Conservation (phyloP, 2,797 vertebrate genomes). For the Tympanoctomys barrerae region DNA sequence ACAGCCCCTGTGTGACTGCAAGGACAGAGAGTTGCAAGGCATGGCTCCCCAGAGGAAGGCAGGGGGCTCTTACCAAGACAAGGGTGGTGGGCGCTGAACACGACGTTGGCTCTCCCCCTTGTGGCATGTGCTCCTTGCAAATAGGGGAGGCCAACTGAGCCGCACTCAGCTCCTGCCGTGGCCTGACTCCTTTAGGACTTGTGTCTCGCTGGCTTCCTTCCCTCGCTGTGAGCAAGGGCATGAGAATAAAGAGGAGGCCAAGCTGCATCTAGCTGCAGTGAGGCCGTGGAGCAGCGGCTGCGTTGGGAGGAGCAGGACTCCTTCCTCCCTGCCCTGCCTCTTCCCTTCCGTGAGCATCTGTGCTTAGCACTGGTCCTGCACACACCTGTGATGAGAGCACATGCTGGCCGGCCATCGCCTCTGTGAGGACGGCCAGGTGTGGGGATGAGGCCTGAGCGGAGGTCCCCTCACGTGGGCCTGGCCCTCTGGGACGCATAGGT, state of each 20-base stretch:
- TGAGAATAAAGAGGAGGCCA: background rate
- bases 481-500: background rate
- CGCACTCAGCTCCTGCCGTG: background rate
- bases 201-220: background rate
- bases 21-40: background rate
- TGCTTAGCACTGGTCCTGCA: background rate
- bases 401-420: background rate
- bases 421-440: background rate
- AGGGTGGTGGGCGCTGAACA: background rate
- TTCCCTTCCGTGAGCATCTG: background rate
- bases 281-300: background rate
- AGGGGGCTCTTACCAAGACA: background rate
- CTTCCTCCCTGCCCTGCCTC: background rate
- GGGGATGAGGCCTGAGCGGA: background rate
- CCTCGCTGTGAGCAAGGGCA: background rate
- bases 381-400: background rate
- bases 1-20: background rate
- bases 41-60: background rate
- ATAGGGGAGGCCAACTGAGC: background rate
- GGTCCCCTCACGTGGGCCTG: background rate
- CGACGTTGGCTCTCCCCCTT: background rate
- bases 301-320: background rate
- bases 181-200: background rate
- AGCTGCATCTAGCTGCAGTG: background rate
- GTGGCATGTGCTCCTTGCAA: rapidly evolving